Evolutionary conservation across 2,113 vertebrate genomes (phyloP).

Genomic region (Sciurus niger): DNA sequence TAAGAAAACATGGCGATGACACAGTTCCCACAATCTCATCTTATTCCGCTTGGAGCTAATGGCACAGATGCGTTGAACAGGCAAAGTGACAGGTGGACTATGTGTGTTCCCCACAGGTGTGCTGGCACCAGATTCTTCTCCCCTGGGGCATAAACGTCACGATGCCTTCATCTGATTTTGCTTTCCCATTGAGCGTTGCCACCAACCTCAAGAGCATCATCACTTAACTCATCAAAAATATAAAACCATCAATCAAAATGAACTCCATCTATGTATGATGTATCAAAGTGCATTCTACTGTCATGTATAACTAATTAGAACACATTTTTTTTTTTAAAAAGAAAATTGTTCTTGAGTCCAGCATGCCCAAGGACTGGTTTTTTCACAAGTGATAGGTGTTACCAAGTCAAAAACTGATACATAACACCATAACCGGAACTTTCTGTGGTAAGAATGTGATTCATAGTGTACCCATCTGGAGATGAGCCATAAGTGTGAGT

Average conservation of each 20-base stretch:
- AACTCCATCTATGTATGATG: too few species aligned
- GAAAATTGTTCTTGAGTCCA: not conserved
- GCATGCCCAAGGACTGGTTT: not conserved
- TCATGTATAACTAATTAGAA: too few species aligned
- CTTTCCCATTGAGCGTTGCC: not conserved
- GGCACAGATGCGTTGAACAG: not conserved
- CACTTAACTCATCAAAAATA: not conserved
- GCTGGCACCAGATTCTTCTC: not conserved
- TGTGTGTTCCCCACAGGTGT: not conserved
- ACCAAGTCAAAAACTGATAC: conserved; percentile 3
- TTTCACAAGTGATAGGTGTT: not conserved
- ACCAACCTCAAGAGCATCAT: not conserved
- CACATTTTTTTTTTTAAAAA: too few species aligned
- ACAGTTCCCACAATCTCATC: not conserved
- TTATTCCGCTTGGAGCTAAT: not conserved
- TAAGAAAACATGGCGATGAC: not conserved
- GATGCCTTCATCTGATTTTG: not conserved
- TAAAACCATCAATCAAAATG: not conserved
- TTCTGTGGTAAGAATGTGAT: not conserved
- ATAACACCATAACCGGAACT: not conserved
- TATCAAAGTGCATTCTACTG: too few species aligned
- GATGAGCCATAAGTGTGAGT: not conserved
- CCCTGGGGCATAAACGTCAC: not conserved
- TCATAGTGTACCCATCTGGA: not conserved
- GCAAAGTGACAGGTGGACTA: not conserved